phyloP scores from a whole-genome alignment of 2,797 vertebrate genomes.

The Carcharodon carcharias region DNA sequence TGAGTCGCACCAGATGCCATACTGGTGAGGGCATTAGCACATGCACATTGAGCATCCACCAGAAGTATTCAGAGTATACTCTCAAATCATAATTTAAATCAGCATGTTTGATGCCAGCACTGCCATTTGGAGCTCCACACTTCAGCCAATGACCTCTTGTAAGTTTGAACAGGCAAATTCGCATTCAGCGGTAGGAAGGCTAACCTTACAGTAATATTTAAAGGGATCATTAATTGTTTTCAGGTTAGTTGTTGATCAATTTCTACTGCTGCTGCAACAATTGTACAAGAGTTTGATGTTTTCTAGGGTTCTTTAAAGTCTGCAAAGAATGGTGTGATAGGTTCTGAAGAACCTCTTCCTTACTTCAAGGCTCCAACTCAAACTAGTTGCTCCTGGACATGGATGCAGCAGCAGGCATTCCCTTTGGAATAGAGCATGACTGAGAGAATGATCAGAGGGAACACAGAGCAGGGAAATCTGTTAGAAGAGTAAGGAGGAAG shows the following conservation, averaged over 20 bases:
- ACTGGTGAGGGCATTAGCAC: too few relatives aligned
- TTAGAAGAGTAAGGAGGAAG: background rate
- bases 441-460: background rate
- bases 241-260: background rate
- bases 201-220: background rate
- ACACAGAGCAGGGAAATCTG: background rate
- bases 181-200: background rate
- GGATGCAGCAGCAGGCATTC: background rate
- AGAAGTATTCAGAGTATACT: background rate
- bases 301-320: background rate
- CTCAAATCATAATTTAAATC: background rate
- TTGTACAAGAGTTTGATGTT: background rate
- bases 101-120: background rate
- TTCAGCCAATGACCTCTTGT: background rate
- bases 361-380: background rate
- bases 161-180: background rate
- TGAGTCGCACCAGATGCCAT: background rate
- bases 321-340: background rate
- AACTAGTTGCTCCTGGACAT: background rate
- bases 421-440: background rate
- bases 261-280: background rate
- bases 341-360: background rate
- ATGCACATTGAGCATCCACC: background rate
- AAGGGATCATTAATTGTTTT: background rate
- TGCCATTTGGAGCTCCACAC: background rate